These are phyloP conservation scores for Cuniculus paca DNA, from an alignment of 2,797 vertebrate genomes.

Conservation along the genomic window DNA sequence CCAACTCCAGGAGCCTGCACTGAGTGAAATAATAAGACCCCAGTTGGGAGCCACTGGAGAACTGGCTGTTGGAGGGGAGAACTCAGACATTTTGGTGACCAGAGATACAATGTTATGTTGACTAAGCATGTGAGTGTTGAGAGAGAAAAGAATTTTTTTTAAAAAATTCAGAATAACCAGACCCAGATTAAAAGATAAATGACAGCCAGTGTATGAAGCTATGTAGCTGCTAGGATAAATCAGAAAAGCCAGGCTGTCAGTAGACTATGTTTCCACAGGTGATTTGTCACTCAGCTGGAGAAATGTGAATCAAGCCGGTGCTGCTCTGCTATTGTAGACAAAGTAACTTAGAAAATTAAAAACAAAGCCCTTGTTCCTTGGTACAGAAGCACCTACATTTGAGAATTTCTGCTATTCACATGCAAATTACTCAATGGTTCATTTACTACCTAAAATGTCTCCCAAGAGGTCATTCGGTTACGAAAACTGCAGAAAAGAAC, in stretches of 20 bases:
- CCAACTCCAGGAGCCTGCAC: not conserved
- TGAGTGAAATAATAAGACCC: not conserved
- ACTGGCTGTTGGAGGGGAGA: not conserved
- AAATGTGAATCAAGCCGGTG: not conserved
- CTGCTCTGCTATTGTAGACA: not conserved
- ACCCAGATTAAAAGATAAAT: not conserved
- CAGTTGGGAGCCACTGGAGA: not conserved
- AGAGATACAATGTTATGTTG: not conserved
- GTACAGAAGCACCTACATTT: not conserved
- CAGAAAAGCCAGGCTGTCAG: not conserved
- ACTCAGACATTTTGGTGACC: not conserved
- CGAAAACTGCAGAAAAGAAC: not conserved
- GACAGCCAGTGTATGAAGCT: too few relatives aligned
- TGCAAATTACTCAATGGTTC: not conserved
- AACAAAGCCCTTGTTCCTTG: not conserved
- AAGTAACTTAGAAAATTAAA: not conserved
- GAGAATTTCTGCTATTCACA: not conserved
- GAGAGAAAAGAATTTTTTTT: not conserved
- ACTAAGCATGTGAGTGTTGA: not conserved
- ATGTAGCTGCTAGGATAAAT: not conserved
- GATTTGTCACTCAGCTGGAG: not conserved
- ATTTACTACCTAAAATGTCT: not conserved
- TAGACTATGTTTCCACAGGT: not conserved
- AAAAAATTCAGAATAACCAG: not conserved
- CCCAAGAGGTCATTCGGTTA: conserved; percentile 8